Evolutionary conservation across 2,113 vertebrate species (phyloP).

Genomic region (Equus quagga): DNA sequence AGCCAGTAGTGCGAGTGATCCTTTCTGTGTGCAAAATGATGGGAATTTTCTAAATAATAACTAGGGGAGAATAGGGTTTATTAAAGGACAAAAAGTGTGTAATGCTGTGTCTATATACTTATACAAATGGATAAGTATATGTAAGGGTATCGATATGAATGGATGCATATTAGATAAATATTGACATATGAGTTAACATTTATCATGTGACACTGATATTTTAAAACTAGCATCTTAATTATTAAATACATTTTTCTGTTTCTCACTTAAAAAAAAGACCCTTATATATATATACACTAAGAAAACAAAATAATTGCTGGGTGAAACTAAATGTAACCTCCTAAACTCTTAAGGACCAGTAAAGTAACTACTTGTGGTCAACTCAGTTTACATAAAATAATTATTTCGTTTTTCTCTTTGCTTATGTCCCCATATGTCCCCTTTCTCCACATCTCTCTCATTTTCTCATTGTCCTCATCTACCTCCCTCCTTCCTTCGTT

Average conservation of each 20-base stretch:
- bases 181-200: neutral
- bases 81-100: neutral
- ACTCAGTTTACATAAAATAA: neutral
- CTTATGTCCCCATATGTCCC: neutral
- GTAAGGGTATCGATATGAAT: neutral
- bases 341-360: neutral
- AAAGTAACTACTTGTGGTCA: neutral
- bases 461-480: neutral
- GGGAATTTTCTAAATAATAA: rapidly evolving
- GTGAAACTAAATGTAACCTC: neutral
- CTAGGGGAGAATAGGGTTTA: neutral
- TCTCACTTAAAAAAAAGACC: neutral
- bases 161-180: neutral
- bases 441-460: neutral
- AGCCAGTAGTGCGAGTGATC: neutral
- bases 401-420: neutral
- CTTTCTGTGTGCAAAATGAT: neutral
- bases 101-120: neutral
- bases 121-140: neutral
- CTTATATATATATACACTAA: neutral
- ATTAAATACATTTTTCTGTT: neutral
- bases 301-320: neutral
- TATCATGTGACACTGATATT: neutral
- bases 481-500: neutral
- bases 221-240: neutral